Evolutionary conservation across 2,797 vertebrate genomes (phyloP).

Genomic region (Synaphobranchus kaupii): DNA sequence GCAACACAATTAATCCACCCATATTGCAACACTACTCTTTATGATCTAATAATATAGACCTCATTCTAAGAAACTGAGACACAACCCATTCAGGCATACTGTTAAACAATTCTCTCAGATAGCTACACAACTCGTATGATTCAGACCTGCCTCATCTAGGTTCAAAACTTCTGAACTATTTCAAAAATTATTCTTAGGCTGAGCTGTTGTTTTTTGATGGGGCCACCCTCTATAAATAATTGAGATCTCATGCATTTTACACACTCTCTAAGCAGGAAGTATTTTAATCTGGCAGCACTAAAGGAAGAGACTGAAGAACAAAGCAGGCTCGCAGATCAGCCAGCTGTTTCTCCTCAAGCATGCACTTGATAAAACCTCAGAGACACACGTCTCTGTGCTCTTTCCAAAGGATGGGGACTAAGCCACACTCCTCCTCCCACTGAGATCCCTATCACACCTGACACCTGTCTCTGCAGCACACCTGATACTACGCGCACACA

Average conservation of each 20-base stretch:
- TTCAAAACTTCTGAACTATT: not conserved
- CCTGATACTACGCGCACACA: not conserved
- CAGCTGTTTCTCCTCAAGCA: constrained; percentile 22
- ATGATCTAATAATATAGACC: not conserved
- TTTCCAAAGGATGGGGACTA: not conserved
- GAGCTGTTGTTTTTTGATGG: constrained; percentile 16
- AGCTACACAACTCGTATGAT: not conserved
- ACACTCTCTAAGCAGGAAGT: constrained; percentile 12
- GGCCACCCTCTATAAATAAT: constrained; percentile 9
- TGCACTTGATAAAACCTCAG: not conserved
- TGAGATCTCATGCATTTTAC: constrained; percentile 19
- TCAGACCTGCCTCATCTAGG: not conserved
- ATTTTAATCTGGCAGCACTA: constrained; percentile 19
- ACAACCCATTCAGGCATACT: not conserved
- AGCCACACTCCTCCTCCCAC: constrained; percentile 10
- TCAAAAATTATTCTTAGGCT: not conserved
- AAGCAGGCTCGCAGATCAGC: not conserved
- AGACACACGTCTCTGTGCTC: not conserved
- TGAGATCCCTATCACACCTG: constrained; percentile 14
- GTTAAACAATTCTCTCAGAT: not conserved
- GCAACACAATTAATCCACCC: not conserved
- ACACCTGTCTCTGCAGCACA: constrained; percentile 1
- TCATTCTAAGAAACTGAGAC: not conserved
- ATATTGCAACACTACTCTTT: not conserved
- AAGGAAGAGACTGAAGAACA: not conserved